phyloP scores from a whole-genome alignment of 2,797 vertebrate genomes.

The Menidia menidia region DNA sequence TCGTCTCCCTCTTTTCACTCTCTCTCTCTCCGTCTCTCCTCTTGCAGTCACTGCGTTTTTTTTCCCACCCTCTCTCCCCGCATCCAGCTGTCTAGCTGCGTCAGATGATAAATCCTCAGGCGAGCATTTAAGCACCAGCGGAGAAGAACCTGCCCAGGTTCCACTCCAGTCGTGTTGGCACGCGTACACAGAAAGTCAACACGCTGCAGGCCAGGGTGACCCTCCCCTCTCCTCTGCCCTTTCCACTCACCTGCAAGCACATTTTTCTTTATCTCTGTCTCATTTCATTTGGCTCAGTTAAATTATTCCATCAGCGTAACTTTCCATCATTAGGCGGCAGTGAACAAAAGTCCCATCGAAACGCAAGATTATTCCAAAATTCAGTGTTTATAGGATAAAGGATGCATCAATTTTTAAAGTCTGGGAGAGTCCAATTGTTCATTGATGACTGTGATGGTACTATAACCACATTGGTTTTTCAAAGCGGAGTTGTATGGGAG shows the following conservation, averaged over 20 bases:
- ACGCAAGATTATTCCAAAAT: not conserved
- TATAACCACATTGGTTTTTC: too few species aligned
- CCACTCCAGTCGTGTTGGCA: slow-evolving; percentile 33
- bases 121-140: slow-evolving; percentile 51
- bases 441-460: too few species aligned
- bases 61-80: slow-evolving; percentile 40
- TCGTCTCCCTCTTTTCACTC: slow-evolving; percentile 14
- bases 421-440: too few species aligned
- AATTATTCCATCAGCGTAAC: slow-evolving; percentile 1
- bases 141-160: slow-evolving; percentile 51
- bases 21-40: slow-evolving; percentile 1
- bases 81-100: slow-evolving; percentile 53
- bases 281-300: slow-evolving; percentile 11
- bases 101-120: slow-evolving; percentile 65
- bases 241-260: not conserved
- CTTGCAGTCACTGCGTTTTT: slow-evolving; percentile 46
- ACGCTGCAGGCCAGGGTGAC: slow-evolving; percentile 3
- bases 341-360: slow-evolving; percentile 6
- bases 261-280: not conserved
- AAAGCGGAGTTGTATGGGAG: too few species aligned
- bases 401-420: too few species aligned
- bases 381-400: not conserved
- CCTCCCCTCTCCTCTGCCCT: not conserved
- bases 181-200: slow-evolving; percentile 40
- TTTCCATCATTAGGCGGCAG: slow-evolving; percentile 6